Conservation (phyloP, 2,113 vertebrate species). For the Athene noctua region DNA sequence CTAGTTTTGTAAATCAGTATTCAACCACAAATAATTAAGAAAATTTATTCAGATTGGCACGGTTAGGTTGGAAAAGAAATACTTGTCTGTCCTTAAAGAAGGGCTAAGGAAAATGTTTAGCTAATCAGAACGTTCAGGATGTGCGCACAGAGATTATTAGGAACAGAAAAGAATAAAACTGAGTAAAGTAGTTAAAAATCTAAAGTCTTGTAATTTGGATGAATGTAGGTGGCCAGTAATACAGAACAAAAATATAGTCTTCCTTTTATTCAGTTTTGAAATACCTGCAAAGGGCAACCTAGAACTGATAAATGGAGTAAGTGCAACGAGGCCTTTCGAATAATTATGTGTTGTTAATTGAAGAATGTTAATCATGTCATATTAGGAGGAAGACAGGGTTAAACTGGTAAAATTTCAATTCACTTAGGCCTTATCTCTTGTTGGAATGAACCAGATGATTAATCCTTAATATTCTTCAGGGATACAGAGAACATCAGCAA, state of each 20-base stretch:
- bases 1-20: neutral
- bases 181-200: neutral
- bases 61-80: neutral
- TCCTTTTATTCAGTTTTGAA: neutral
- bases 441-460: slow-evolving; percentile 86
- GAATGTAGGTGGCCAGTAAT: neutral
- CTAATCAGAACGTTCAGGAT: neutral
- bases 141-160: neutral
- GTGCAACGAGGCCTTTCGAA: slow-evolving; percentile 66
- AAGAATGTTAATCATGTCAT: slow-evolving; percentile 88
- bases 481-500: slow-evolving; percentile 82
- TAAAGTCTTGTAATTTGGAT: neutral
- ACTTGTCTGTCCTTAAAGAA: neutral
- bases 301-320: slow-evolving; percentile 40
- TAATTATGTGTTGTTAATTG: slow-evolving; percentile 84
- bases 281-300: slow-evolving; percentile 61
- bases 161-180: neutral
- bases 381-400: slow-evolving; percentile 85
- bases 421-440: slow-evolving; percentile 85
- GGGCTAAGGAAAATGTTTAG: neutral
- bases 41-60: neutral
- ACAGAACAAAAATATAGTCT: neutral
- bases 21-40: neutral
- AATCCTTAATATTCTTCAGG: slow-evolving; percentile 89
- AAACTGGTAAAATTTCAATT: slow-evolving; percentile 87